These are phyloP conservation scores for Apteryx mantelli DNA, from an alignment of 2,113 vertebrate species.

Conservation along the genomic window DNA sequence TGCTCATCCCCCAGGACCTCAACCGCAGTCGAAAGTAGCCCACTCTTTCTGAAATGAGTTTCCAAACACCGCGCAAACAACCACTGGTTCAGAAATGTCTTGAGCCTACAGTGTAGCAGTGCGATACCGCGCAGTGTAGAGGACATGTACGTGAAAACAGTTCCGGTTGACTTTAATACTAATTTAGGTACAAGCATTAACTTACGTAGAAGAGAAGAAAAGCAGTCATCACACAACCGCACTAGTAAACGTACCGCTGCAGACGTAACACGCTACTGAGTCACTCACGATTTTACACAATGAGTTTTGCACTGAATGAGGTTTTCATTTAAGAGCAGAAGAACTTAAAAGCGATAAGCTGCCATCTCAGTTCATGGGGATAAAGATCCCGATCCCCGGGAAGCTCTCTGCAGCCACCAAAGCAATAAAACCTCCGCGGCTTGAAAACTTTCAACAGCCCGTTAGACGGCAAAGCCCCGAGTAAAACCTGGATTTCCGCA, in stretches of 20 bases:
- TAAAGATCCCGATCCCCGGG: background rate
- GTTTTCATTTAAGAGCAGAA: background rate
- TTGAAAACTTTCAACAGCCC: background rate
- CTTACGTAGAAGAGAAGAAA: background rate
- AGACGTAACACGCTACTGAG: fast-evolving
- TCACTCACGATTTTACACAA: fast-evolving
- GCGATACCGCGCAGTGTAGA: fast-evolving
- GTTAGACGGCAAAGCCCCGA: fast-evolving
- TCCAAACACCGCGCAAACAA: background rate
- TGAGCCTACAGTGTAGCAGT: background rate
- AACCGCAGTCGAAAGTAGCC: fast-evolving
- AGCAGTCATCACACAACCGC: background rate
- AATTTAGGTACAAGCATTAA: background rate
- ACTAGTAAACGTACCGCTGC: fast-evolving
- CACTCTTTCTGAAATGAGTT: background rate
- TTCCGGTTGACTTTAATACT: background rate
- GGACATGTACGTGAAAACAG: fast-evolving
- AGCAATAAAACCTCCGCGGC: fast-evolving
- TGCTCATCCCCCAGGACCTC: background rate
- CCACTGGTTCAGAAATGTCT: fast-evolving
- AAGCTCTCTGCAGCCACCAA: fast-evolving
- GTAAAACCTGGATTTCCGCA: background rate
- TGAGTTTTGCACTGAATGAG: fast-evolving
- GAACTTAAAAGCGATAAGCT: fast-evolving
- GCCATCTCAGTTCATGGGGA: background rate